These are phyloP conservation scores for Mastomys coucha DNA, from an alignment of 2,113 vertebrate species.

Conservation along the genomic window DNA sequence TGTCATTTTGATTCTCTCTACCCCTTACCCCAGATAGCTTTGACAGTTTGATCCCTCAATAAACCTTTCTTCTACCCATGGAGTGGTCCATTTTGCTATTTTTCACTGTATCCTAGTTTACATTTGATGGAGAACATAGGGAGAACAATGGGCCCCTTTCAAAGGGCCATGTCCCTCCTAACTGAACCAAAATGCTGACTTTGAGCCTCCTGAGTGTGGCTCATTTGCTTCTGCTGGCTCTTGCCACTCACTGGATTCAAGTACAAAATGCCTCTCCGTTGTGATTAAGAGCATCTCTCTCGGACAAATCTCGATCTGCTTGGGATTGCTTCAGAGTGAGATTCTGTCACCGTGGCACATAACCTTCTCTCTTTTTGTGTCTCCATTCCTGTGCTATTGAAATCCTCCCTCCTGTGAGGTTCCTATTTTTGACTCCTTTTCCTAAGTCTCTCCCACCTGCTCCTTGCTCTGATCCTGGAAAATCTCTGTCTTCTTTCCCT, in stretches of 20 bases:
- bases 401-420: neutral
- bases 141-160: neutral
- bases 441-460: neutral
- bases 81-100: neutral
- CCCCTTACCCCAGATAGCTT: neutral
- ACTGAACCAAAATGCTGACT: neutral
- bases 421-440: neutral
- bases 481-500: neutral
- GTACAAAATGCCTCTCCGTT: neutral
- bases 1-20: neutral
- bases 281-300: neutral
- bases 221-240: neutral
- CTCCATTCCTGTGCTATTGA: neutral
- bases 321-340: neutral
- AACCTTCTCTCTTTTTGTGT: neutral
- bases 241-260: neutral
- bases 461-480: neutral
- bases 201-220: neutral
- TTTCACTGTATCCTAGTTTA: neutral
- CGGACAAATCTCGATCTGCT: neutral
- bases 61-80: neutral
- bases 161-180: neutral
- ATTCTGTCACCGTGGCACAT: neutral
- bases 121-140: neutral
- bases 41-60: neutral